phyloP scores from a whole-genome alignment of 2,797 vertebrate genomes.

The Amazonetta brasiliensis region DNA sequence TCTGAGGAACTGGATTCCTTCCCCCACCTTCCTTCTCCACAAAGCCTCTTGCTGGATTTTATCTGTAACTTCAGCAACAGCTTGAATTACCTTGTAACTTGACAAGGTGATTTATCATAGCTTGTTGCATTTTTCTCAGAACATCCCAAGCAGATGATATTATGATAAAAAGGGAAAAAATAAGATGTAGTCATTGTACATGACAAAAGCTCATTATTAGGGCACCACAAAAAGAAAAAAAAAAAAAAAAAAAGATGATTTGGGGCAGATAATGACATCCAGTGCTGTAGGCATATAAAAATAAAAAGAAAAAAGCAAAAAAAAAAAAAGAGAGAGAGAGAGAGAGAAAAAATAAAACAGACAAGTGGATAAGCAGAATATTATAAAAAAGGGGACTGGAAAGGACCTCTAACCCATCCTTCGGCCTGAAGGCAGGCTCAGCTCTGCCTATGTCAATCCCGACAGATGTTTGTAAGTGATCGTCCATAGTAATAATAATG shows the following conservation, averaged over 20 bases:
- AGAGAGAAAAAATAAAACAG: not conserved
- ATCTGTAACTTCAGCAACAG: constrained; percentile 58
- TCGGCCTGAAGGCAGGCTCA: not conserved
- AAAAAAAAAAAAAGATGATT: not conserved
- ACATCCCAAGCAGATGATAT: constrained; percentile 59
- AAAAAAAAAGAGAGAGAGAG: not conserved
- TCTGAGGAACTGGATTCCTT: not conserved
- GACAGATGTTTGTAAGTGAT: not conserved
- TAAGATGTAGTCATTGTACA: constrained; percentile 20
- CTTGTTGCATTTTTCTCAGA: constrained; percentile 60
- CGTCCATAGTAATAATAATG: not conserved
- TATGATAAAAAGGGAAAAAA: not conserved
- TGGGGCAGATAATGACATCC: constrained; percentile 30
- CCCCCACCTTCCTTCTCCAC: not conserved
- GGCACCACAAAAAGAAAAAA: not conserved
- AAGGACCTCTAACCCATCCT: not conserved
- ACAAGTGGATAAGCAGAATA: not conserved
- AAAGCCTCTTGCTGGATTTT: constrained; percentile 42
- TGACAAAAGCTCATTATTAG: constrained; percentile 57
- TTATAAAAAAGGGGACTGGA: not conserved
- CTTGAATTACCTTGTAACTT: constrained; percentile 48
- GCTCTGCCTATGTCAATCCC: not conserved
- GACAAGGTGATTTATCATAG: constrained; percentile 70
- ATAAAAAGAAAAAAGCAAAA: not conserved
- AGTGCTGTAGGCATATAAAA: not conserved